A percentile compares a stretch with the other conserved stretches of the same genome.
phyloP scores from a whole-genome alignment of 2,797 vertebrate species.

The Lindbergichthys nudifrons region DNA sequence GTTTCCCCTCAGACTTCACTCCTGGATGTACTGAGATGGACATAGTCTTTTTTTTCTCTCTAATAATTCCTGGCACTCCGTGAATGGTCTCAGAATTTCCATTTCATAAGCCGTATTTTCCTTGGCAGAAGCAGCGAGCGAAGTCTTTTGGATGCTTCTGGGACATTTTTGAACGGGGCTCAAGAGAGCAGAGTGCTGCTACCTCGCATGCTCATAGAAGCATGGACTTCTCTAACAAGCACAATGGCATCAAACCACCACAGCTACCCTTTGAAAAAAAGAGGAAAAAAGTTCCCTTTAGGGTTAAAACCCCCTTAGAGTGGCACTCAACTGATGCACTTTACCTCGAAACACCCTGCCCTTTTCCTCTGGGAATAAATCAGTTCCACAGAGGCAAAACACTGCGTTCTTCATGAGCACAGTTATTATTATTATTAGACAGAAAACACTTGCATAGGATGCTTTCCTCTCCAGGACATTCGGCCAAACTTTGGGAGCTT shows the following conservation, averaged over 20 bases:
- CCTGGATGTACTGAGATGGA: constrained; percentile 70
- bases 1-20: constrained; percentile 55
- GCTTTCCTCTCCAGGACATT: constrained; percentile 47
- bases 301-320: constrained; percentile 65
- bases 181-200: constrained; percentile 72
- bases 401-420: constrained; percentile 50
- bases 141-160: constrained; percentile 82
- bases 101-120: constrained; percentile 85
- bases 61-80: constrained; percentile 78
- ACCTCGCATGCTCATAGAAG: constrained; percentile 56
- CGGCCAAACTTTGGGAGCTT: constrained; percentile 34
- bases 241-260: constrained; percentile 59
- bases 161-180: constrained; percentile 80
- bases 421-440: constrained; percentile 72
- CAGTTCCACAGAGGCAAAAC: constrained; percentile 53
- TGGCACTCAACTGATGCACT: constrained; percentile 75
- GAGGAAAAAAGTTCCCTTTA: constrained; percentile 46
- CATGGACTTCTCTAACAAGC: constrained; percentile 44
- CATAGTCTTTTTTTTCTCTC: constrained; percentile 54
- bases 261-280: constrained; percentile 24
- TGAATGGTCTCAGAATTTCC: constrained; percentile 89
- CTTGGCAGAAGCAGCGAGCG: constrained; percentile 79
- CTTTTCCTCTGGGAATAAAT: constrained; percentile 61
- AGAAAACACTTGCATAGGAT: constrained; percentile 44
- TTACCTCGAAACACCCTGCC: constrained; percentile 65